Base-by-base conservation (phyloP, 2,888 invertebrate species). In the Mesodorylaimus sp. region DNA sequence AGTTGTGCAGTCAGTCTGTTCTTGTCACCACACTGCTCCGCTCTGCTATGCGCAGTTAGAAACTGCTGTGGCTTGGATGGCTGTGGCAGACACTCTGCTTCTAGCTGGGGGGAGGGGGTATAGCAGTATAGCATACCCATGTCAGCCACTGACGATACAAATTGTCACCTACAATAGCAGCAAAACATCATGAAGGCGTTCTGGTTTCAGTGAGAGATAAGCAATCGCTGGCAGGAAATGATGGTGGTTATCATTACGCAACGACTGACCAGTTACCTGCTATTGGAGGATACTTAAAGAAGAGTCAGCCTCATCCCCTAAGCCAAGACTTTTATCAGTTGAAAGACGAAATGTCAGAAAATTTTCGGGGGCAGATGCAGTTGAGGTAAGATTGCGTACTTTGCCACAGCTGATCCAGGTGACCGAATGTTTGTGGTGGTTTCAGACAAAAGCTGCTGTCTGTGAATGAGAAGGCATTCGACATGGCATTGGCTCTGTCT, bases 361-460 rank as follows among this genome's bases (percentile, higher is more conserved):
- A 19, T 13, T 39, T 39, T 21, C 41, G 21, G 21, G 41, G 21
- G 21, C 41, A 39, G 41, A 7, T 25, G 21, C 7, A 25, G 3
- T 25, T 44, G 24, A 25, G 24, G 26, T 23, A 44, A 5, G 44
- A 3, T 25, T 5, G 25, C 44, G 13, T 26, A 24, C n/a, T n/a
- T n/a, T n/a, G n/a, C n/a, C n/a, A n/a, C n/a, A n/a, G n/a, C n/a
- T n/a, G n/a, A 25, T 7, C 26, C 7, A 44, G 7, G 24, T 26
- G 3, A 24, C 7, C 10, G 5, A 24, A 10, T 44, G 13, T 5
- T 44, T 25, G 7, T 49, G 25, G 7, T 21, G 43, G 52, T 55
- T n/a, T 46, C 56, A 75, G 75, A 58, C 75, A 83, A 29, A 79
- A 82, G 48, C 71, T 93, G 26, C 81, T 91, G 77, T 87, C 89